Evolutionary conservation across 2,888 invertebrate species (phyloP).

Genomic region (Melinaea marsaeus): DNA sequence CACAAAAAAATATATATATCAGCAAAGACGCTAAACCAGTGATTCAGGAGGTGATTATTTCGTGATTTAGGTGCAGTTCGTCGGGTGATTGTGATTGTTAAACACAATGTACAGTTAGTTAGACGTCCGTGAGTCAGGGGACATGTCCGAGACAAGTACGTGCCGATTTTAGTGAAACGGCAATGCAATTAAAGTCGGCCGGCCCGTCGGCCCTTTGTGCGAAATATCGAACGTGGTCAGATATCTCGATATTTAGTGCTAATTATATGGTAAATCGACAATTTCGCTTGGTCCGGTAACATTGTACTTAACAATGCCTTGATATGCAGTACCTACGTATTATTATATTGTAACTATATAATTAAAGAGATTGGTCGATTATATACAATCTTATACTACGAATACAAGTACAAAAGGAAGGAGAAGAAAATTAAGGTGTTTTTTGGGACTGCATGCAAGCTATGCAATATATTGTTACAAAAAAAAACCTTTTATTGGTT

Average conservation of each 20-base stretch:
- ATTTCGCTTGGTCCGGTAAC: slow-evolving; percentile 14
- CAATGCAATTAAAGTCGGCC: slow-evolving; percentile 52
- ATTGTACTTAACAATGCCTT: slow-evolving; percentile 10
- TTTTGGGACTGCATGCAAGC: too few relatives aligned
- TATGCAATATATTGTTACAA: too few relatives aligned
- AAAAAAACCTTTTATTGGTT: too few relatives aligned
- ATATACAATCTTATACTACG: slow-evolving; percentile 6
- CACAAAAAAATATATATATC: slow-evolving; percentile 53
- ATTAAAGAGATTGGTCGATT: slow-evolving; percentile 9
- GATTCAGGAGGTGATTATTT: slow-evolving; percentile 40
- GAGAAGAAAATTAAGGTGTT: too few relatives aligned
- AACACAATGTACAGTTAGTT: slow-evolving; percentile 49
- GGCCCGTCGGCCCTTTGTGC: slow-evolving; percentile 57
- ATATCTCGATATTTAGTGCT: slow-evolving; percentile 20
- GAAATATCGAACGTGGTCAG: slow-evolving; percentile 20
- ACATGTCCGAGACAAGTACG: slow-evolving; percentile 45
- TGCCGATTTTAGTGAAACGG: slow-evolving; percentile 47
- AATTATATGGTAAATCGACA: slow-evolving; percentile 19
- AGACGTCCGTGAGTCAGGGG: slow-evolving; percentile 47
- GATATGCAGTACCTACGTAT: background rate
- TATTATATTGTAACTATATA: slow-evolving; percentile 6
- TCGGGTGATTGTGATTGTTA: slow-evolving; percentile 35
- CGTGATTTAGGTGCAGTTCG: slow-evolving; percentile 32
- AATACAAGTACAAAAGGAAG: background rate
- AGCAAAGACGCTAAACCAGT: slow-evolving; percentile 30